Conservation (phyloP, 2,888 invertebrate species). For the Brachynemurus nebulosus region DNA sequence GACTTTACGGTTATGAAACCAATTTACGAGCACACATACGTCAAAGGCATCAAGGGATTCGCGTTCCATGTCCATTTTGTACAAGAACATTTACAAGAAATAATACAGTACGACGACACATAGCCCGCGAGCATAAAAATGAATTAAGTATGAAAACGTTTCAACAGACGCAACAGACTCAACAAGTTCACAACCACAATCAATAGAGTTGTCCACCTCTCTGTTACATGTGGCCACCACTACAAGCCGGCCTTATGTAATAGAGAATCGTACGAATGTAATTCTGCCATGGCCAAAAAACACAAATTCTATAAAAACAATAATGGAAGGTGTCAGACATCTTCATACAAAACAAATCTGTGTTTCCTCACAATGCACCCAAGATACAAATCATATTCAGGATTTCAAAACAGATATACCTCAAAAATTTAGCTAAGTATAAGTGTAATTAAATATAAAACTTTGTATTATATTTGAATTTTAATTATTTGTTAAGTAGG, state of each 20-base stretch:
- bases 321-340: not conserved
- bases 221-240: constrained; percentile 11
- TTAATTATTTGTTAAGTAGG: no score
- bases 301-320: not conserved
- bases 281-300: constrained; percentile 2
- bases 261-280: not conserved
- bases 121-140: constrained; percentile 79
- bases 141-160: constrained; percentile 51
- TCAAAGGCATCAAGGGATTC: constrained; percentile 82
- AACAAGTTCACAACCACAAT: constrained; percentile 37
- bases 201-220: constrained; percentile 11
- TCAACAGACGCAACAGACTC: constrained; percentile 36
- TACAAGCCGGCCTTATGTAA: constrained; percentile 5
- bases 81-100: constrained; percentile 82
- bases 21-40: constrained; percentile 83
- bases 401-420: constrained; percentile 10
- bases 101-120: constrained; percentile 82
- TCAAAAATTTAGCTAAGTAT: constrained; percentile 3
- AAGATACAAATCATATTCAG: constrained; percentile 7
- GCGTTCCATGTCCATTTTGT: constrained; percentile 84
- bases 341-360: not conserved
- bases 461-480: no score
- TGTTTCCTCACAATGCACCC: constrained; percentile 2
- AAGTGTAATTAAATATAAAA: no score
- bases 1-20: constrained; percentile 85